phyloP scores from a whole-genome alignment of 1,140 invertebrate genomes.

The Apis florea region DNA sequence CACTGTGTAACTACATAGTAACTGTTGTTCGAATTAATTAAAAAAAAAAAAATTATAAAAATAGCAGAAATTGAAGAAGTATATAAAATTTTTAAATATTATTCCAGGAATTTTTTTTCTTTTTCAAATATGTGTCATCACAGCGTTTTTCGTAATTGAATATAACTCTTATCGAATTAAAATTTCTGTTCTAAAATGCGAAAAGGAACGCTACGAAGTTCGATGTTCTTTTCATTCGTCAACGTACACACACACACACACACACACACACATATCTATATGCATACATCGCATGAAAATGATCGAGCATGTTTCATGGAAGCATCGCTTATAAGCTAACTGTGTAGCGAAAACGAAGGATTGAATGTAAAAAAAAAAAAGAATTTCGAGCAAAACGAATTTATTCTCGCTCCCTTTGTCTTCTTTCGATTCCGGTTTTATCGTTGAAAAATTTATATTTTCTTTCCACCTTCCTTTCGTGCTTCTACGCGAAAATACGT shows the following conservation, averaged over 20 bases:
- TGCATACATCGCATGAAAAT: slow-evolving; percentile 47
- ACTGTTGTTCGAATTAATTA: too few relatives aligned
- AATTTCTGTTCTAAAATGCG: not conserved
- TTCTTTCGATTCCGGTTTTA: not conserved
- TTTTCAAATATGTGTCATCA: not conserved
- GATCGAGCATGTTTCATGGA: slow-evolving; percentile 48
- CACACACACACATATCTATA: not conserved
- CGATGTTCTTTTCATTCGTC: slow-evolving; percentile 36
- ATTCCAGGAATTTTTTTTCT: too few relatives aligned
- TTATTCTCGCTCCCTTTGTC: not conserved
- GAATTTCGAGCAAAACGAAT: not conserved
- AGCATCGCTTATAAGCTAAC: slow-evolving; percentile 48
- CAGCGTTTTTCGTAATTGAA: not conserved
- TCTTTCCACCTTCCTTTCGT: too few relatives aligned
- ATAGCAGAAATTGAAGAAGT: too few relatives aligned
- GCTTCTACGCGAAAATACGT: too few relatives aligned
- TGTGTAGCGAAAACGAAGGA: slow-evolving; percentile 41
- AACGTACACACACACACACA: not conserved
- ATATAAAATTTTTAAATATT: too few relatives aligned
- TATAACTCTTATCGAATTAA: not conserved
- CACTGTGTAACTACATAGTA: too few relatives aligned
- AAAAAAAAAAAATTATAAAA: too few relatives aligned
- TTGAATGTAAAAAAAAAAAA: slow-evolving; percentile 6
- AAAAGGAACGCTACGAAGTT: slow-evolving; percentile 39
- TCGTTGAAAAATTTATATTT: not conserved